A percentile compares a stretch with the other conserved stretches of the same genome.
Conservation (phyloP, 2,797 vertebrate species). For the Anguilla obscura region DNA sequence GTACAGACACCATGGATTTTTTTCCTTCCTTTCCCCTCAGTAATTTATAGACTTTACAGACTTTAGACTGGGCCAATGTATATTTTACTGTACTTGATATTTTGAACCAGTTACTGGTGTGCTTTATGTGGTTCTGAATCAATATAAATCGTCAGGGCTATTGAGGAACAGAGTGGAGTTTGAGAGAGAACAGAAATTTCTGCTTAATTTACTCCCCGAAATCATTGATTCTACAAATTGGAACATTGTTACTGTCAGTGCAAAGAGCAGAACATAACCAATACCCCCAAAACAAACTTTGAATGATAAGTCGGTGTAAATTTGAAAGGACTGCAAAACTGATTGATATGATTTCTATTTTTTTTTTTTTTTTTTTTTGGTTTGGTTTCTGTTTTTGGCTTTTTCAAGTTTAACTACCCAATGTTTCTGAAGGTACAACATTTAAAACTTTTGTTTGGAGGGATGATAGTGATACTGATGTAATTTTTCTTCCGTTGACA, state of each 20-base stretch:
- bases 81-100: conserved; percentile 75
- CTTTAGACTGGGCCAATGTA: conserved; percentile 67
- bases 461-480: conserved; percentile 78
- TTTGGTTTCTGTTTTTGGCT: conserved; percentile 58
- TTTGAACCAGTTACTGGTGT: conserved; percentile 65
- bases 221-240: conserved; percentile 31
- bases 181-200: conserved; percentile 40
- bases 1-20: conserved; percentile 55
- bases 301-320: conserved; percentile 34
- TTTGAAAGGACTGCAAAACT: conserved; percentile 45
- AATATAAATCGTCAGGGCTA: conserved; percentile 45
- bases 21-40: conserved; percentile 29
- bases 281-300: conserved; percentile 46
- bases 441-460: conserved; percentile 60
- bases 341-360: conserved; percentile 42
- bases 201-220: conserved; percentile 31
- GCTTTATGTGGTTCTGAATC: conserved; percentile 54
- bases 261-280: conserved; percentile 9
- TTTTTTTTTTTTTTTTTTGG: conserved; percentile 58
- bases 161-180: conserved; percentile 55
- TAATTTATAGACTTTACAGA: conserved; percentile 59
- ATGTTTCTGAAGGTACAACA: conserved; percentile 50
- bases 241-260: background rate
- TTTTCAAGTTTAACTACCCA: conserved; percentile 48
- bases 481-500: conserved; percentile 59